These are phyloP conservation scores for Dissostichus mawsoni DNA, from an alignment of 2,113 vertebrate genomes.

Conservation along the genomic window DNA sequence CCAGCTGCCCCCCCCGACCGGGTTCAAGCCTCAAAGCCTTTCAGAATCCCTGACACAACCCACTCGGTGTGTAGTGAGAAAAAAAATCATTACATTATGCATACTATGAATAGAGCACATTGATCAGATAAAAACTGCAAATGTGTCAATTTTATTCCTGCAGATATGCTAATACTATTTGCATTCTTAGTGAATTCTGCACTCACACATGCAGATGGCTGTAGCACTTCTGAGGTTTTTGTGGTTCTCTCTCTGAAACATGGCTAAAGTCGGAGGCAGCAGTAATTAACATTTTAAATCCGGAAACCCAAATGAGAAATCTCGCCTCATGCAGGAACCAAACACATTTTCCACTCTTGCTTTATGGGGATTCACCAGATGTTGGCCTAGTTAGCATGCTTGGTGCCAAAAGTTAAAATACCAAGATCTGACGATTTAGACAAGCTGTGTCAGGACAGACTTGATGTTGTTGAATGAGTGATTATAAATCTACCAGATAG, in stretches of 20 bases:
- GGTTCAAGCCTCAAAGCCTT: background rate
- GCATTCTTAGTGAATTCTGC: background rate
- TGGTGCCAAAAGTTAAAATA: conserved; percentile 18
- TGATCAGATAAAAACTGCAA: background rate
- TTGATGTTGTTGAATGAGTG: conserved; percentile 21
- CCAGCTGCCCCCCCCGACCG: conserved; percentile 5
- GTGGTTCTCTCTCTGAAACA: background rate
- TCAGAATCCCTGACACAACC: background rate
- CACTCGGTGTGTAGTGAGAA: background rate
- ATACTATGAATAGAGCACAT: background rate
- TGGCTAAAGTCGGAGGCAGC: conserved; percentile 14
- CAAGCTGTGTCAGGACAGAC: conserved; percentile 6
- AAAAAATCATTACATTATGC: background rate
- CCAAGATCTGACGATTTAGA: background rate
- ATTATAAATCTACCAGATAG: conserved; percentile 33
- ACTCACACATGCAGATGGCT: conserved; percentile 4
- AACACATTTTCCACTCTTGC: conserved; percentile 12
- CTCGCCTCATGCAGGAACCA: background rate
- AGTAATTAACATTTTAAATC: conserved; percentile 32
- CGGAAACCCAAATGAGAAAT: conserved; percentile 15
- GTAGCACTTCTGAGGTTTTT: conserved; percentile 12
- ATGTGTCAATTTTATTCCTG: background rate
- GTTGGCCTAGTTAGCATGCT: conserved; percentile 1
- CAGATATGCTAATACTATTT: background rate
- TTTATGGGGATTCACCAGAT: conserved; percentile 28